Conservation (phyloP, 2,113 vertebrate species). For the Barbus barbus region DNA sequence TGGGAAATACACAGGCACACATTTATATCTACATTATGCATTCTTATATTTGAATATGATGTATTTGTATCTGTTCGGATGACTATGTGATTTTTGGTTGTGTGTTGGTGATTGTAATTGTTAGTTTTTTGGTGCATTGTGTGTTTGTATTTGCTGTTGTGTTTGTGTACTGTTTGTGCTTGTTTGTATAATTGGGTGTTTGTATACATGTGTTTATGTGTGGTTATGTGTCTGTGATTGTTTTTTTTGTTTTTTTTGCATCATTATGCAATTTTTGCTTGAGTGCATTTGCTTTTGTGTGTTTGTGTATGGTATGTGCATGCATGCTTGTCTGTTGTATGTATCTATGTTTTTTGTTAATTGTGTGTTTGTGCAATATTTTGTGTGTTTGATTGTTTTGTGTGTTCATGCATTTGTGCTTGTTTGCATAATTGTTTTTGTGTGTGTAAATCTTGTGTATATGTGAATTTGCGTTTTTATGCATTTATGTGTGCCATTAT, state of each 20-base stretch:
- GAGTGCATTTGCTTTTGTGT: background rate
- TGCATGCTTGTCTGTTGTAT: too few species aligned
- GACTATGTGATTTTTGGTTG: background rate
- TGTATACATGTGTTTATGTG: background rate
- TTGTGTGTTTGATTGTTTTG: background rate
- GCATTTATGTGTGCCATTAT: too few species aligned
- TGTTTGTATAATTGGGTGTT: background rate
- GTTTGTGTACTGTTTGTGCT: too few species aligned
- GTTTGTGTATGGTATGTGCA: too few species aligned
- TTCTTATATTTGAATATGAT: background rate
- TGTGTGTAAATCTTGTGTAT: background rate
- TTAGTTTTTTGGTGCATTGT: background rate
- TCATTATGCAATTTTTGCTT: background rate
- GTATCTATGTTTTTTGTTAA: too few species aligned
- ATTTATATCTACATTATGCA: too few species aligned
- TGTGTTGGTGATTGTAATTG: background rate
- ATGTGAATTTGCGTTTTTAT: background rate
- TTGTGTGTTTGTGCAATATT: too few species aligned
- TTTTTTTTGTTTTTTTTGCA: background rate
- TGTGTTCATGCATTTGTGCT: background rate
- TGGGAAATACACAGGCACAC: too few species aligned
- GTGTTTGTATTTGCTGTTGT: background rate
- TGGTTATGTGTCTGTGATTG: background rate
- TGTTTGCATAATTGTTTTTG: background rate
- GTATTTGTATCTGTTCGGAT: background rate